Percentiles rank a stretch among this genome's conserved stretches.
phyloP scores from a whole-genome alignment of 2,888 invertebrate genomes.

The Steinernema scapterisci region DNA sequence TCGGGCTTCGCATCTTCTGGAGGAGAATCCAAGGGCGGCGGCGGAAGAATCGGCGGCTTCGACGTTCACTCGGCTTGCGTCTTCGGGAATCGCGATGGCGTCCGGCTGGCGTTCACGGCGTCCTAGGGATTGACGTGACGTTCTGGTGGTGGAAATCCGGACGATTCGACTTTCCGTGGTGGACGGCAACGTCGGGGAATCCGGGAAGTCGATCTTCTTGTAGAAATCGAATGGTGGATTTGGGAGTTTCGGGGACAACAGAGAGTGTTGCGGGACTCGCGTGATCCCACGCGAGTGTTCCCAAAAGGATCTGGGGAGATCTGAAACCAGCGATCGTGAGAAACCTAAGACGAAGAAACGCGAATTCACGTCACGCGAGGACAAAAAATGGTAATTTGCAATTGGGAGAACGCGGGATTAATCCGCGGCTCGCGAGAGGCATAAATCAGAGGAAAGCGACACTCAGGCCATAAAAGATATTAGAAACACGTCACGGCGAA shows the following conservation, averaged over 20 bases:
- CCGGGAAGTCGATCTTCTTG: not conserved
- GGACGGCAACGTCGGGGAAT: not conserved
- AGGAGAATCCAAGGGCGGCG: not conserved
- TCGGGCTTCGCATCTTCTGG: not conserved
- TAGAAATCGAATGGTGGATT: conserved; percentile 16
- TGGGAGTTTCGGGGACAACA: not conserved
- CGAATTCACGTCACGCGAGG: too few relatives aligned
- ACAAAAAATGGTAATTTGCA: not conserved
- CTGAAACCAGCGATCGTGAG: not conserved
- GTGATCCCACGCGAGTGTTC: conserved; percentile 24
- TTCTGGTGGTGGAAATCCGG: not conserved
- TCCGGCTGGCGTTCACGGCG: not conserved
- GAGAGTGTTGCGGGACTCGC: conserved; percentile 1
- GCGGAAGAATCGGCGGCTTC: conserved; percentile 12
- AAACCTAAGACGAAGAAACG: not conserved
- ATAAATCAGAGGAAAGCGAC: too few relatives aligned
- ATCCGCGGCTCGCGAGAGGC: too few relatives aligned
- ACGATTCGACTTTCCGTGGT: not conserved
- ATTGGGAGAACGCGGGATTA: not conserved
- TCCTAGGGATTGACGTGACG: not conserved
- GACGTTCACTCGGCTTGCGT: not conserved
- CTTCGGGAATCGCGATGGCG: not conserved
- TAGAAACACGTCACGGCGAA: too few relatives aligned
- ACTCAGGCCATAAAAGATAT: too few relatives aligned
- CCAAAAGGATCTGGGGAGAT: conserved; percentile 10